phyloP scores from a whole-genome alignment of 2,113 vertebrate species.

The Gnathochromis pfefferi region DNA sequence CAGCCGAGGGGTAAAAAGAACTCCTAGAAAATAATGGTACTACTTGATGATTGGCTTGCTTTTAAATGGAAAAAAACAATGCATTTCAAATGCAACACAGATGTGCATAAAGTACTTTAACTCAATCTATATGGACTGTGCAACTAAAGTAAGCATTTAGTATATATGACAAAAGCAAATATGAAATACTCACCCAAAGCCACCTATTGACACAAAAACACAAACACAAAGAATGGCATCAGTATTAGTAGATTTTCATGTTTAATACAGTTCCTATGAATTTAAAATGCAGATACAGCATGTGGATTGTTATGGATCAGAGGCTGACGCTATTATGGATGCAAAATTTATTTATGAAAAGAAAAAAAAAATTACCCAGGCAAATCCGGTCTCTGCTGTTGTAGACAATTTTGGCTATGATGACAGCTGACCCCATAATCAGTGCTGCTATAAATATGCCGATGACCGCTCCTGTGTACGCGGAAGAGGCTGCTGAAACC shows the following conservation, averaged over 20 bases:
- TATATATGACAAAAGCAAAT: not conserved
- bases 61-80: not conserved
- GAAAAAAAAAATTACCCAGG: conserved; percentile 53
- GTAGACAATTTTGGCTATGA: conserved; percentile 54
- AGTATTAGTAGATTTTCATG: not conserved
- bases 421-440: conserved; percentile 42
- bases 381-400: conserved; percentile 62
- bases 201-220: conserved; percentile 51
- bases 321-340: not conserved
- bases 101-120: not conserved
- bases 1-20: fast-evolving
- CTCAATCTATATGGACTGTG: not conserved
- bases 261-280: not conserved
- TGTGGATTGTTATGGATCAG: not conserved
- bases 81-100: not conserved
- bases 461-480: conserved; percentile 54
- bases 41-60: not conserved
- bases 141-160: not conserved
- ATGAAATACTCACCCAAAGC: conserved; percentile 63
- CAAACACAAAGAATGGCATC: not conserved
- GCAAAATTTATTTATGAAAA: not conserved
- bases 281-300: not conserved
- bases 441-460: conserved; percentile 64
- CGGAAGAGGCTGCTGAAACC: conserved; percentile 41
- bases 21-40: not conserved